Percentiles rank a stretch among this genome's conserved stretches.
Conservation (phyloP, 2,113 vertebrate species). For the Pachycephala philippinensis region DNA sequence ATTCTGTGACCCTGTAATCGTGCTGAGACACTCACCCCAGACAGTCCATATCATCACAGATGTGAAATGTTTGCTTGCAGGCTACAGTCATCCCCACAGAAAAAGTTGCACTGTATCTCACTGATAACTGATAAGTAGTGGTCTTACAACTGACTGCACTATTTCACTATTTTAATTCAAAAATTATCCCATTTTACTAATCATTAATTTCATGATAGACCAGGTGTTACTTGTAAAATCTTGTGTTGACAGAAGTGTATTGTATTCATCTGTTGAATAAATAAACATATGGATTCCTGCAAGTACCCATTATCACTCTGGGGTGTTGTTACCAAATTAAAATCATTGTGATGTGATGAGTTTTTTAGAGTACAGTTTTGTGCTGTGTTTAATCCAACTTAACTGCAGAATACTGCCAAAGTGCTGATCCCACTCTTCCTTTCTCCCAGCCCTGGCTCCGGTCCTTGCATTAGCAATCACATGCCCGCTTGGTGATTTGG, state of each 20-base stretch:
- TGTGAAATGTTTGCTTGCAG: neutral
- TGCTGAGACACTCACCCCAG: neutral
- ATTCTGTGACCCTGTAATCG: neutral
- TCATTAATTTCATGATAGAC: neutral
- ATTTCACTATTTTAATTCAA: neutral
- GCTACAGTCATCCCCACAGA: neutral
- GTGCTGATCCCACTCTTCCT: constrained; percentile 8
- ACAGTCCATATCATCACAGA: neutral
- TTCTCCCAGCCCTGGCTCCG: neutral
- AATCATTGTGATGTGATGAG: neutral
- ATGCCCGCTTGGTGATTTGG: neutral
- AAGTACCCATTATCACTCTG: neutral
- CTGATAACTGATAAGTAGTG: neutral
- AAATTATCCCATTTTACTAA: neutral
- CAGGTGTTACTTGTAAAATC: neutral
- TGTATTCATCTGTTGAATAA: neutral
- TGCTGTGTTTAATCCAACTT: neutral
- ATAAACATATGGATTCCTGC: neutral
- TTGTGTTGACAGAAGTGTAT: neutral
- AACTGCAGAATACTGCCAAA: neutral
- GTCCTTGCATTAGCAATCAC: neutral
- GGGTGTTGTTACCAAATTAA: neutral
- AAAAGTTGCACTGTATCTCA: neutral
- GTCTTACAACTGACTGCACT: neutral
- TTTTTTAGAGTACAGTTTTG: neutral